A percentile compares a stretch with the other conserved stretches of the same genome.
Conservation (phyloP, 2,888 invertebrate genomes). For the Junonia oenone region DNA sequence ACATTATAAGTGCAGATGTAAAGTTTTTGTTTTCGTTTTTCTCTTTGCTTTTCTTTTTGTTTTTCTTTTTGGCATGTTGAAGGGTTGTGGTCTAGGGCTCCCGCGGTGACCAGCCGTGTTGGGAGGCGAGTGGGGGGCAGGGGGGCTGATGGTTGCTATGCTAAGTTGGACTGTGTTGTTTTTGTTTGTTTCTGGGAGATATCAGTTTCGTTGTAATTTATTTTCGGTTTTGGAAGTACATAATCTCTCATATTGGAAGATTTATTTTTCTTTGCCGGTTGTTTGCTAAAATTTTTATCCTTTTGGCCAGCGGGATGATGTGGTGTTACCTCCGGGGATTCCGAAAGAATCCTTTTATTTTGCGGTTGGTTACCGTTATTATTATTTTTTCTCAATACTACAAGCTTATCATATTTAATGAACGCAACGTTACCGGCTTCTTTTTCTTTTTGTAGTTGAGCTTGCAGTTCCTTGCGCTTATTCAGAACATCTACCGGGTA, state of each 20-base stretch:
- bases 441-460: conserved; percentile 12
- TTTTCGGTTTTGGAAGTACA: conserved; percentile 7
- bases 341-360: background rate
- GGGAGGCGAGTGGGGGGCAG: conserved; percentile 3
- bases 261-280: conserved; percentile 13
- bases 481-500: conserved; percentile 20
- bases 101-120: conserved; percentile 24
- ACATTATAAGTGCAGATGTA: conserved; percentile 24
- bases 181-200: too few species aligned
- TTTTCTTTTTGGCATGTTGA: conserved; percentile 8
- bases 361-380: conserved; percentile 3
- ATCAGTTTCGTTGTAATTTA: too few species aligned
- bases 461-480: conserved; percentile 26
- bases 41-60: too few species aligned
- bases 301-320: too few species aligned
- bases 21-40: too few species aligned
- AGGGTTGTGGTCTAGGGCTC: conserved; percentile 19
- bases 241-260: conserved; percentile 6
- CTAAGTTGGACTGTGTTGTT: background rate
- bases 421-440: conserved; percentile 18
- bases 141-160: conserved; percentile 3
- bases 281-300: background rate
- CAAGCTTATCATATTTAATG: conserved; percentile 24
- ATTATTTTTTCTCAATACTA: conserved; percentile 7
- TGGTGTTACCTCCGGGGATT: background rate